These are phyloP conservation scores for Tupaia chinensis DNA, from an alignment of 2,113 vertebrate genomes.

Conservation along the genomic window DNA sequence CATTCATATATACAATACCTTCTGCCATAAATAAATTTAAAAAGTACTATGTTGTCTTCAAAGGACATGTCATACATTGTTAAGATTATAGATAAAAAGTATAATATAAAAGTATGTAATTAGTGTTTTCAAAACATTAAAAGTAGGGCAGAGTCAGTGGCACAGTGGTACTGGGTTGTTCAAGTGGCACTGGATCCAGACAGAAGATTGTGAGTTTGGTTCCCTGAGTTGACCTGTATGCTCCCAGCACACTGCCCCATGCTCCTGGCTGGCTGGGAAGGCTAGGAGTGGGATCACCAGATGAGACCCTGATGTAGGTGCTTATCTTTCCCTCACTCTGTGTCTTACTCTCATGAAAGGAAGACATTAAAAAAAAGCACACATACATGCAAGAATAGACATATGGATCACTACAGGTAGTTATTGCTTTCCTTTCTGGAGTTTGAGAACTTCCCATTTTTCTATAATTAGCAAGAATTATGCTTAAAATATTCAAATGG, in stretches of 20 bases:
- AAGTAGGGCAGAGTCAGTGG: neutral
- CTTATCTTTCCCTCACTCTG: too few relatives aligned
- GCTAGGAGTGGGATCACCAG: too few relatives aligned
- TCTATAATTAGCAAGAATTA: neutral
- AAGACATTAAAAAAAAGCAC: neutral
- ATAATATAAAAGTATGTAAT: neutral
- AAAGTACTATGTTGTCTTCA: neutral
- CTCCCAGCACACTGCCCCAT: too few relatives aligned
- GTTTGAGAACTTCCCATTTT: neutral
- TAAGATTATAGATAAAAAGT: conserved; percentile 9
- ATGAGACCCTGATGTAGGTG: too few relatives aligned
- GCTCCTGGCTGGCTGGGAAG: too few relatives aligned
- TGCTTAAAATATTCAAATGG: neutral
- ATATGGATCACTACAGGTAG: neutral
- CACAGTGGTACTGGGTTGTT: too few relatives aligned
- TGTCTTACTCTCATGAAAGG: too few relatives aligned
- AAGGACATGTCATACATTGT: neutral
- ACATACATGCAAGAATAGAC: neutral
- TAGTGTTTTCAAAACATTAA: conserved; percentile 5
- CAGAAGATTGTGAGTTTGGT: too few relatives aligned
- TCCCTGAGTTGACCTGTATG: too few relatives aligned
- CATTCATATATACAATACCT: too few relatives aligned
- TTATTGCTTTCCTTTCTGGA: neutral
- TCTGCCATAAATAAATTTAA: too few relatives aligned
- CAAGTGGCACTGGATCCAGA: too few relatives aligned